Base-by-base conservation (phyloP, 2,797 vertebrate species). In the Paramormyrops hopkinsi region DNA sequence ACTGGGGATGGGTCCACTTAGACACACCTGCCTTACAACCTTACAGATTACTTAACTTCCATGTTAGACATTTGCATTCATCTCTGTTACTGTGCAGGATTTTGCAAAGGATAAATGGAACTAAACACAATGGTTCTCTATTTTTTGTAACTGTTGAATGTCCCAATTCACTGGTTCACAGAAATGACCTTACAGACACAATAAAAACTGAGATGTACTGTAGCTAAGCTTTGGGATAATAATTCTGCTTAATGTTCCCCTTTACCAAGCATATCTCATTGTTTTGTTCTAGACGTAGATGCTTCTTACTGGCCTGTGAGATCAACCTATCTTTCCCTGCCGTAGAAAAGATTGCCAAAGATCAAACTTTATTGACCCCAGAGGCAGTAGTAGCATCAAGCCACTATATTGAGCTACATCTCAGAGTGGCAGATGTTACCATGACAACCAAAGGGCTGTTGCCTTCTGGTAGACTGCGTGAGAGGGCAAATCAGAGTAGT, bases 401-500 rank as follows among this genome's bases (percentile, higher is more conserved):
- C 90, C 87, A 89, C 73, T 79, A 79, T 88, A 90, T 85, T 22
- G 37, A 82, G 73, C 69, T 54, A 69, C 69, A 14, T 54, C 5
- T 44, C 82, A 59, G 33, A 9, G 22, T 90, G 44, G 88, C 86
- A 90, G 90, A 89, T 90, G 94, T 95, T 94, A 89, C 95, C 92
- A 93, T 93, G 91, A 94, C 94, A 96, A 95, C 95, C 85, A 48
- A 4, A 90, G 91, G 89, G 90, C 89, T 54, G 88, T 93, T 93
- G 91, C 90, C 88, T 88, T 90, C 89, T 89, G 90, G 92, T 92
- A 90, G 91, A 89, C 69, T 84, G 90, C 50, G 89, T 79, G 90
- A 89, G 90, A 51, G 51, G 85, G 85, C 3, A 56, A 56, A 41
- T 69, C 54, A 46, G 41, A 46, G n/a, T 44, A 48, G 56, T 4